These are phyloP conservation scores for Glyptemys insculpta DNA, from an alignment of 2,797 vertebrate species.

Conservation along the genomic window DNA sequence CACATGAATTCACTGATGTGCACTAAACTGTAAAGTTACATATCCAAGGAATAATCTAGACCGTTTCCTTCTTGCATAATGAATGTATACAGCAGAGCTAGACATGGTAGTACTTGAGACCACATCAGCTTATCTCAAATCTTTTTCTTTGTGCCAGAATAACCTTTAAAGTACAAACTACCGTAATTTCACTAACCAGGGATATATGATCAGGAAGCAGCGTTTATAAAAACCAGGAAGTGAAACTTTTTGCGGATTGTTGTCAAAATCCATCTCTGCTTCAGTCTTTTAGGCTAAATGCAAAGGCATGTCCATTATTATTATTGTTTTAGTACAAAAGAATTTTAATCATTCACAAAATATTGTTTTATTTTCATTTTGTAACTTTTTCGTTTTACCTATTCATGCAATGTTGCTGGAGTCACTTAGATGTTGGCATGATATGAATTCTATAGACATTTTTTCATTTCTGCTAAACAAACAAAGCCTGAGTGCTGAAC, in stretches of 20 bases:
- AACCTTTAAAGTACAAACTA: background rate
- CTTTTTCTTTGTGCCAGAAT: background rate
- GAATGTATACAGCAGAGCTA: background rate
- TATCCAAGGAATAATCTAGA: conserved; percentile 26
- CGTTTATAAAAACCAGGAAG: background rate
- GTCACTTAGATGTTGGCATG: background rate
- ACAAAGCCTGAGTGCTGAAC: background rate
- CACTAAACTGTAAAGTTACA: conserved; percentile 16
- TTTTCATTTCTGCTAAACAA: background rate
- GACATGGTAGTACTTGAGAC: background rate
- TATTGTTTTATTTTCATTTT: background rate
- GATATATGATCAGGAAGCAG: background rate
- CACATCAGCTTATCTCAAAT: background rate
- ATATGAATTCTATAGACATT: background rate
- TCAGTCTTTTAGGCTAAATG: background rate
- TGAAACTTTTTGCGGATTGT: background rate
- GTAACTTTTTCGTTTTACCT: background rate
- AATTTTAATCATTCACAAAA: background rate
- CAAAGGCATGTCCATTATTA: background rate
- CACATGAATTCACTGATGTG: conserved; percentile 39
- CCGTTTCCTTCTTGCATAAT: background rate
- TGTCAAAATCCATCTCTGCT: background rate
- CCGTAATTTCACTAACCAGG: background rate
- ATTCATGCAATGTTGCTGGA: background rate
- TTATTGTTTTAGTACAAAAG: background rate